phyloP scores from a whole-genome alignment of 2,113 vertebrate genomes.

The Sander vitreus region DNA sequence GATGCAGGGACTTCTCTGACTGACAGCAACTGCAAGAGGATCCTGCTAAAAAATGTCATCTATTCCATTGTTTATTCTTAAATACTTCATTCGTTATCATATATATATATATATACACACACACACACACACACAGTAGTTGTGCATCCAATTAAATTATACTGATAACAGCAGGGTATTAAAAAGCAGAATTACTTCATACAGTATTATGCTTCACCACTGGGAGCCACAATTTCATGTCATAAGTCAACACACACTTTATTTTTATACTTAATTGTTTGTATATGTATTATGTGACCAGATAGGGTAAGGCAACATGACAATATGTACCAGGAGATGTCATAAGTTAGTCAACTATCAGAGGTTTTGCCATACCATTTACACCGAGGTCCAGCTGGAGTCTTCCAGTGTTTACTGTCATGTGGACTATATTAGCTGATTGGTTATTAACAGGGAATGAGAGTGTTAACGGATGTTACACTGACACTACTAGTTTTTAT shows the following conservation, averaged over 20 bases:
- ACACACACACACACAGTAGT: no score
- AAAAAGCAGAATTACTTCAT: not conserved
- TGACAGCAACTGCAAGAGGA: not conserved
- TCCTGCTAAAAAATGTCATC: conserved; percentile 3
- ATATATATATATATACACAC: no score
- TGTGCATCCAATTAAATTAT: conserved; percentile 9
- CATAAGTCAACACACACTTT: not conserved
- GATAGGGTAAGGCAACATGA: not conserved
- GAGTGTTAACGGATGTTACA: no score
- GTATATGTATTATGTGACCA: not conserved
- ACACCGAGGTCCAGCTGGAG: not conserved
- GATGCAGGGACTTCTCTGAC: not conserved
- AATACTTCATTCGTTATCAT: not conserved
- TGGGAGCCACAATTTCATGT: no score
- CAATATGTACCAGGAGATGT: not conserved
- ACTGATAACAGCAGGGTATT: not conserved
- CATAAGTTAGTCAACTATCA: no score
- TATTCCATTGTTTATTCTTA: not conserved
- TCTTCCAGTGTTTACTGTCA: not conserved
- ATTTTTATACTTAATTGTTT: no score
- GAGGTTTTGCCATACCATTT: no score
- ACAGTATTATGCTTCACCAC: not conserved
- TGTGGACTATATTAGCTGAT: not conserved
- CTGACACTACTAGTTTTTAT: no score
- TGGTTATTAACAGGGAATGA: not conserved